Evolutionary conservation across 1,140 invertebrate genomes (phyloP), one percentile per base, ranked within the genome.

Genomic region (Atta texana): DNA sequence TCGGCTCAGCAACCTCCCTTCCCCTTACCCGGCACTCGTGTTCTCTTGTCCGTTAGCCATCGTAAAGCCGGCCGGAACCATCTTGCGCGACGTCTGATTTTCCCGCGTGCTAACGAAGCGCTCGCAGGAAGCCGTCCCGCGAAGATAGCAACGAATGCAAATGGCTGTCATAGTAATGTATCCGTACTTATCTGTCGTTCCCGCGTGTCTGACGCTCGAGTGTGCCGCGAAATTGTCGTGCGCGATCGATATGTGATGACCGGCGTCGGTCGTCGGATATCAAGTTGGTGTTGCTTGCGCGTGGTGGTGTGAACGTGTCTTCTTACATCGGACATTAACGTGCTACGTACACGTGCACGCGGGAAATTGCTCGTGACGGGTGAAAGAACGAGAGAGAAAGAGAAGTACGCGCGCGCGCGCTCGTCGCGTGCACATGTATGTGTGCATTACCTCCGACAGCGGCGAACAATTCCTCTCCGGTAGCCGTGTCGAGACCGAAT

Each of bases 151-250:
- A 61, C 74, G 87, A 91, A 86, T 91, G 90, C 91, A 92, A 92
- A 93, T 93, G 92, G 92, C 92, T 74, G 92, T 90, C 91, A 85
- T 82, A 74, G 87, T 76, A 80, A 80, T 89, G 87, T 44, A 21
- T 51, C 59, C 31, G 24, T 91, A 77, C 51, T 72, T 57, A 71
- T 63, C 24, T 71, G 57, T 66, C 85, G 72, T 85, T 88, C 88
- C 92, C 90, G 72, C 85, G 86, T 88, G 84, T 75, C 63, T 72
- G 7, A 87, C 55, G 44, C 21, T 75, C 61, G 68, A 87, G 59
- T 6, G 44, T 39, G 59, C 76, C 39, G 8, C n/a, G 85, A 88
- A 86, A 87, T 90, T 87, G 87, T 89, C 64, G 69, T 71, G 57
- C 64, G 55, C 49, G 53, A 84, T 82, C 49, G 69, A 64, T 74